phyloP scores from a whole-genome alignment of 2,888 invertebrate species.

The Campoplex nolae region DNA sequence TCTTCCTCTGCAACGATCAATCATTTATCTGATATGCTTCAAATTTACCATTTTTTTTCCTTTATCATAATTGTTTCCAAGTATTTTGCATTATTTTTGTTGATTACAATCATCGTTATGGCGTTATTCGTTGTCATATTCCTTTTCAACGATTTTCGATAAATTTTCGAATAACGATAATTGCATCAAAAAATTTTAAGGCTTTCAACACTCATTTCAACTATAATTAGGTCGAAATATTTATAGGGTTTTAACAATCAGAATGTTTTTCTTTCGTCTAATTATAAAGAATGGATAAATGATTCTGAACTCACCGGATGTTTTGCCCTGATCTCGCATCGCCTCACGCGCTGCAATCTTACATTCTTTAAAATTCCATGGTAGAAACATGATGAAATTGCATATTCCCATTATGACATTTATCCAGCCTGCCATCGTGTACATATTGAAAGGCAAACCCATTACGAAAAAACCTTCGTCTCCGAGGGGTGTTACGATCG shows the following conservation, averaged over 20 bases:
- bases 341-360: slow-evolving; percentile 92
- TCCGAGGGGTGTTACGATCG: slow-evolving; percentile 92
- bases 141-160: no score
- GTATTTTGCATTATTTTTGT: slow-evolving; percentile 19
- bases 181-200: background rate
- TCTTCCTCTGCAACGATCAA: slow-evolving; percentile 88
- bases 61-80: background rate
- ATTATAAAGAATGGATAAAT: slow-evolving; percentile 42
- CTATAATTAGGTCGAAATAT: background rate
- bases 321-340: slow-evolving; percentile 90
- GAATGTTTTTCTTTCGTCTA: background rate
- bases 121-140: no score
- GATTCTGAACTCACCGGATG: slow-evolving; percentile 85
- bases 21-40: slow-evolving; percentile 14
- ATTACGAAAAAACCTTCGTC: slow-evolving; percentile 87
- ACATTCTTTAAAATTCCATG: slow-evolving; percentile 90
- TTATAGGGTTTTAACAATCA: background rate
- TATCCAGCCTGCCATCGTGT: slow-evolving; percentile 94
- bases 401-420: slow-evolving; percentile 91
- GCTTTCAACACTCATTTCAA: no score
- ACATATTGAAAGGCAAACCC: slow-evolving; percentile 91
- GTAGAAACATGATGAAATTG: slow-evolving; percentile 91
- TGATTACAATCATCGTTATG: background rate
- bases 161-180: no score
- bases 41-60: background rate